Conservation (phyloP, 64 coral and sea anemone species). For the Montipora sp. region DNA sequence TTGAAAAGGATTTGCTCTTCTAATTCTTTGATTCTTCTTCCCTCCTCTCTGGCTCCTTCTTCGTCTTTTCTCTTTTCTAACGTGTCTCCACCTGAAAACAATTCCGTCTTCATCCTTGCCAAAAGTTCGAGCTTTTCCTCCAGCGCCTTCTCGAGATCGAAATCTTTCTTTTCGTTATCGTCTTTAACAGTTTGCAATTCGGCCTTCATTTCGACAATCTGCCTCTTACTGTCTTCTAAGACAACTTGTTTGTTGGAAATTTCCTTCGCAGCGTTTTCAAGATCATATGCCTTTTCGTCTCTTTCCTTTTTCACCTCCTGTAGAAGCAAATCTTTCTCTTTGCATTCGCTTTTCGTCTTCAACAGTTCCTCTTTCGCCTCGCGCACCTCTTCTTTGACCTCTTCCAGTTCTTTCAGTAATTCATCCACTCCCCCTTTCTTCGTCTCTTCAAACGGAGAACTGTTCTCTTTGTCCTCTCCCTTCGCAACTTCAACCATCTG, state of each 20-base stretch:
- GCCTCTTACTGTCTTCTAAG: slow-evolving; percentile 26
- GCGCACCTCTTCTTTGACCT: too few relatives aligned
- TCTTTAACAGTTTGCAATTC: not conserved
- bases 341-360: too few relatives aligned
- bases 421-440: not conserved
- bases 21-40: not conserved
- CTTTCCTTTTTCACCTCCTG: not conserved
- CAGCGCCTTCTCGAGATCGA: not conserved
- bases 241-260: not conserved
- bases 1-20: not conserved
- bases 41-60: not conserved
- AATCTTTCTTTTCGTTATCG: not conserved
- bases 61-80: not conserved
- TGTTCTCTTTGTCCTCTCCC: not conserved
- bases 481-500: not conserved
- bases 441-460: not conserved
- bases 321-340: too few relatives aligned
- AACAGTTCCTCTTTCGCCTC: too few relatives aligned
- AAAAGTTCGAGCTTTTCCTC: not conserved
- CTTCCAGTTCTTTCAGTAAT: too few relatives aligned
- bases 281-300: not conserved
- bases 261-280: slow-evolving; percentile 1
- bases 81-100: not conserved
- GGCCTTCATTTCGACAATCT: slow-evolving; percentile 3
- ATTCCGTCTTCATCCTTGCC: slow-evolving; percentile 1